These are phyloP conservation scores for Otis tarda DNA, from an alignment of 2,113 vertebrate genomes.

Conservation along the genomic window DNA sequence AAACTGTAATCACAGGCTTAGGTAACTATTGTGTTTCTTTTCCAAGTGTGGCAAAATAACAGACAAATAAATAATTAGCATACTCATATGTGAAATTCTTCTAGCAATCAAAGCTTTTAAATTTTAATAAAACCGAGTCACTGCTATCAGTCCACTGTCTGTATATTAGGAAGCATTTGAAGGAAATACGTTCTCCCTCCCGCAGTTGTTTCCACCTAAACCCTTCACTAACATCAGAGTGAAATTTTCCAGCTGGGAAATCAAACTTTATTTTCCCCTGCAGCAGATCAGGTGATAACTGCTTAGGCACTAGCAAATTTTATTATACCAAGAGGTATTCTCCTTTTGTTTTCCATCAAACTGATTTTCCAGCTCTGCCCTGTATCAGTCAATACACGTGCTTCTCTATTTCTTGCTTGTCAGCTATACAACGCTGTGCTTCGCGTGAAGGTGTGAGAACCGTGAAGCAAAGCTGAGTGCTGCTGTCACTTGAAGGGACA, in stretches of 20 bases:
- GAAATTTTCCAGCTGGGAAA: background rate
- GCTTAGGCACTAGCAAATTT: background rate
- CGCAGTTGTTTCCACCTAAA: background rate
- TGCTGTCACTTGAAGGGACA: conserved; percentile 3
- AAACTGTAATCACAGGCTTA: background rate
- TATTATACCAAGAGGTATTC: background rate
- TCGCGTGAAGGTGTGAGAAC: background rate
- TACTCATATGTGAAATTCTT: background rate
- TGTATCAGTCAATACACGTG: background rate
- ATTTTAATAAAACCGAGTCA: background rate
- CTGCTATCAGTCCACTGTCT: background rate
- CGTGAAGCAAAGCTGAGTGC: background rate
- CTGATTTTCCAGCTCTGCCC: conserved; percentile 6
- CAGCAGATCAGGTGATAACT: conserved; percentile 13
- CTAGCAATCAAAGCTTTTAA: background rate
- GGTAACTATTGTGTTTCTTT: background rate
- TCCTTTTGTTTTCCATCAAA: conserved; percentile 18
- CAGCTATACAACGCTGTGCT: background rate
- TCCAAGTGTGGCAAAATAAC: background rate
- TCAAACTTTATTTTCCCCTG: background rate
- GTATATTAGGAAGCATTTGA: background rate
- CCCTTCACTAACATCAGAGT: background rate
- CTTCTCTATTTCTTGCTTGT: background rate
- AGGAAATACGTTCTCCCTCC: background rate
- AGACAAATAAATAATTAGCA: background rate